These are phyloP conservation scores for Poecilobothrus nobilitatus DNA, from an alignment of 2,888 invertebrate genomes.

Conservation along the genomic window DNA sequence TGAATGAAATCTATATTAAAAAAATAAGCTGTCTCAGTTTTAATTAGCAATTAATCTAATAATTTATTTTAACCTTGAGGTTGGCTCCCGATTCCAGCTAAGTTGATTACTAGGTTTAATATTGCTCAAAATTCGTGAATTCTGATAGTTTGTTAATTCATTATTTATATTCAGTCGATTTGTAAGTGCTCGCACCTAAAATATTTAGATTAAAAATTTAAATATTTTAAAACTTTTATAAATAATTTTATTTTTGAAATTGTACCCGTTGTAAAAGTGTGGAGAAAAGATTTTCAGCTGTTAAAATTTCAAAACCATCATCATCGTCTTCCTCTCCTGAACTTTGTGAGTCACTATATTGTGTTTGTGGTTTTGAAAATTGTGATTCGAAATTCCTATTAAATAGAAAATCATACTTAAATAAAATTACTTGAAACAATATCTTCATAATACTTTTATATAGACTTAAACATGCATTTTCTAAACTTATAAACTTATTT, in stretches of 20 bases:
- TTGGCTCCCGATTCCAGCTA: background rate
- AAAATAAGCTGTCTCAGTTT: background rate
- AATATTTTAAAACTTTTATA: slow-evolving; percentile 12
- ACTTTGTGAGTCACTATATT: slow-evolving; percentile 61
- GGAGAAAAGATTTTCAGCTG: slow-evolving; percentile 84
- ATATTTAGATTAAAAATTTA: too few relatives aligned
- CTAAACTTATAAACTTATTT: too few relatives aligned
- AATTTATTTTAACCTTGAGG: background rate
- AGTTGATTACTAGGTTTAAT: slow-evolving; percentile 27
- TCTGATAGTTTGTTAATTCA: slow-evolving; percentile 55
- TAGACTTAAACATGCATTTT: too few relatives aligned
- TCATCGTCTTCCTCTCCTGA: slow-evolving; percentile 83
- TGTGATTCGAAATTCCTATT: background rate
- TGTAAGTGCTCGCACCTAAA: slow-evolving; percentile 70
- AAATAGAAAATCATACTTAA: too few relatives aligned
- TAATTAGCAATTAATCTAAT: background rate
- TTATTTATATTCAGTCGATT: slow-evolving; percentile 78
- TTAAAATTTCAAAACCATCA: slow-evolving; percentile 84
- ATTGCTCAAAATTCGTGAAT: slow-evolving; percentile 52
- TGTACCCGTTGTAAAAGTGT: slow-evolving; percentile 72
- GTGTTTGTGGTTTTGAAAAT: slow-evolving; percentile 57
- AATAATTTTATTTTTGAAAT: background rate
- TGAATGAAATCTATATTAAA: slow-evolving; percentile 18
- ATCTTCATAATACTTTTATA: too few relatives aligned
- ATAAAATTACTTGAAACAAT: too few relatives aligned